Conservation (phyloP, 2,888 invertebrate genomes). For the Tetranychus truncatus region DNA sequence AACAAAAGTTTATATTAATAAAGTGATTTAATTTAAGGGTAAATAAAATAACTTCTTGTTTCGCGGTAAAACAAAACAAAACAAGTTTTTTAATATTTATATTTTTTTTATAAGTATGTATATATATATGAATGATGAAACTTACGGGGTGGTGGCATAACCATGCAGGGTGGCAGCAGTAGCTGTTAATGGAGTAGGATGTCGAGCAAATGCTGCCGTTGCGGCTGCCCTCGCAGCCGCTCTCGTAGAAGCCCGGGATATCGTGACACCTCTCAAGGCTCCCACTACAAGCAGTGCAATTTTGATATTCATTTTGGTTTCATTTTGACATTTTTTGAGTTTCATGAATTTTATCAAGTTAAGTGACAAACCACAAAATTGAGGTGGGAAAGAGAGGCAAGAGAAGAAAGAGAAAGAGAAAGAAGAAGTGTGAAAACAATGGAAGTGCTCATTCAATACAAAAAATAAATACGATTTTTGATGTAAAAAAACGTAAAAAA, state of each 20-base stretch:
- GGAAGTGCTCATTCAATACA: too few relatives aligned
- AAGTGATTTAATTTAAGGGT: background rate
- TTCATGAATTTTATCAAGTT: too few relatives aligned
- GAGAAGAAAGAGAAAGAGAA: constrained; percentile 6
- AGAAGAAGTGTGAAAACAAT: background rate
- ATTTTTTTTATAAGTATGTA: background rate
- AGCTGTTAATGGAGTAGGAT: constrained; percentile 48
- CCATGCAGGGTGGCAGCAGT: constrained; percentile 53
- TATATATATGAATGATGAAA: constrained; percentile 34
- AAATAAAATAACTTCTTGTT: background rate
- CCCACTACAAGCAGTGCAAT: constrained; percentile 40
- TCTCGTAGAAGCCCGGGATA: constrained; percentile 40
- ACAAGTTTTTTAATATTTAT: background rate
- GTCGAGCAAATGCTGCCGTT: constrained; percentile 40
- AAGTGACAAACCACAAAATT: background rate
- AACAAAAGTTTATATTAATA: background rate
- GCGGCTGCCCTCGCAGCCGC: constrained; percentile 43
- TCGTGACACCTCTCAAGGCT: constrained; percentile 61
- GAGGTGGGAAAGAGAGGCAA: constrained; percentile 1
- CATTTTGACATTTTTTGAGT: too few relatives aligned
- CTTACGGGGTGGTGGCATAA: constrained; percentile 60
- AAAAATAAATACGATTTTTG: too few relatives aligned
- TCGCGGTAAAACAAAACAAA: background rate
- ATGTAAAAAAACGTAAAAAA: too few relatives aligned
- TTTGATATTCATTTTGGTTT: too few relatives aligned